Base-by-base conservation (phyloP, 2,113 vertebrate genomes). In the Ageneiosus marmoratus region DNA sequence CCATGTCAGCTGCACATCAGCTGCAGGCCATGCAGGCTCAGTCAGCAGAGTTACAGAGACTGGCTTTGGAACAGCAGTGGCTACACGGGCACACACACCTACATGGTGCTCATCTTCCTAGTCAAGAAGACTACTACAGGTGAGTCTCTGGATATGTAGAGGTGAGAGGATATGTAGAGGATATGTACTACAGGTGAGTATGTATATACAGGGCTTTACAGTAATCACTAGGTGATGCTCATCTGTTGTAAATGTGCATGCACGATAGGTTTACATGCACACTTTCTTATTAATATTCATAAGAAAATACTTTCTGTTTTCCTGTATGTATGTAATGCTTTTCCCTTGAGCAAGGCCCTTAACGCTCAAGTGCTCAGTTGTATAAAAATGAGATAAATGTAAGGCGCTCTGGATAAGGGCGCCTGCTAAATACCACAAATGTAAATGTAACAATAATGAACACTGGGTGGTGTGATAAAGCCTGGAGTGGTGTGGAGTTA, bases 91-190 rank as follows among this genome's bases (percentile, higher is more conserved):
- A 99, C 86, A 94, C 96, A 84, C 97, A 99, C 93, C 94, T 99
- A 92, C 97, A 99, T 0, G 97, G 97, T 1, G 96, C 97, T 50
- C 95, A 96, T 81, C 92, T 99, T 81, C 97, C 97, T 0, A 97
- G 97, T 89, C 98, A 99, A 92, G 98, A 99, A 91, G 98, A 99
- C 92, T 99, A 99, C 83, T 99, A 99, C 95, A 99, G 97, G 98
- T 98, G 84, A 91, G 81, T 2, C n/a, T n/a, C n/a, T n/a, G n/a
- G n/a, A n/a, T n/a, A n/a, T n/a, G n/a, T n/a, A n/a, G n/a, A n/a
- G n/a, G n/a, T n/a, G n/a, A n/a, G n/a, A n/a, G n/a, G n/a, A n/a
- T n/a, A n/a, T n/a, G n/a, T n/a, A n/a, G n/a, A n/a, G n/a, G n/a
- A n/a, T n/a, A n/a, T n/a, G n/a, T 99, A 99, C 83, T 99, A 99